Evolutionary conservation across 2,113 vertebrate species (phyloP).

Genomic region (Muntiacus muntjak): DNA sequence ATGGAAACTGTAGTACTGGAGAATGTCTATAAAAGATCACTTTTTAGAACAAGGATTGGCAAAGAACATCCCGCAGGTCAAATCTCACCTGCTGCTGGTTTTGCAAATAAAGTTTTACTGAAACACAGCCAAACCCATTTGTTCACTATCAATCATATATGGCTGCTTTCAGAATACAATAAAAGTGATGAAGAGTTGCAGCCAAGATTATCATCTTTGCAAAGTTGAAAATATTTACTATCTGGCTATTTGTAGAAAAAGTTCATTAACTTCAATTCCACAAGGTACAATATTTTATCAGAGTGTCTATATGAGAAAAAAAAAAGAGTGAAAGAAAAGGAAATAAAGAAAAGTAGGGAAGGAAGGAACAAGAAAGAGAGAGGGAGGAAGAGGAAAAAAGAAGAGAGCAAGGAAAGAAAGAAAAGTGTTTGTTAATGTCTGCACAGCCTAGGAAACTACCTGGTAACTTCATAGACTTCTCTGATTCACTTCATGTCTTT

Average conservation of each 20-base stretch:
- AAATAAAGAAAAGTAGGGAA: too few relatives aligned
- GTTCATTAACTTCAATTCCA: not conserved
- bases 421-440: not conserved
- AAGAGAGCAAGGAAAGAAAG: too few relatives aligned
- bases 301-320: not conserved
- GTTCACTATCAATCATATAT: not conserved
- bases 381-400: not conserved
- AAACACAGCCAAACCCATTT: not conserved
- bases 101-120: not conserved
- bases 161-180: not conserved
- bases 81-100: not conserved
- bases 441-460: not conserved
- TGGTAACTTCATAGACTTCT: not conserved
- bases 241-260: not conserved
- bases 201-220: not conserved
- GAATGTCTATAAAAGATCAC: not conserved
- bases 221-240: not conserved
- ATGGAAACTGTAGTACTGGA: not conserved
- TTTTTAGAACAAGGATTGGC: not conserved
- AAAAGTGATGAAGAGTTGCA: not conserved
- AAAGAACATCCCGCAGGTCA: not conserved
- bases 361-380: accelerated
- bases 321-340: not conserved
- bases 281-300: not conserved
- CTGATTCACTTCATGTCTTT: not conserved